Base-by-base conservation (phyloP, 2,113 vertebrate species). In the Ptilorrhoa leucosticta region DNA sequence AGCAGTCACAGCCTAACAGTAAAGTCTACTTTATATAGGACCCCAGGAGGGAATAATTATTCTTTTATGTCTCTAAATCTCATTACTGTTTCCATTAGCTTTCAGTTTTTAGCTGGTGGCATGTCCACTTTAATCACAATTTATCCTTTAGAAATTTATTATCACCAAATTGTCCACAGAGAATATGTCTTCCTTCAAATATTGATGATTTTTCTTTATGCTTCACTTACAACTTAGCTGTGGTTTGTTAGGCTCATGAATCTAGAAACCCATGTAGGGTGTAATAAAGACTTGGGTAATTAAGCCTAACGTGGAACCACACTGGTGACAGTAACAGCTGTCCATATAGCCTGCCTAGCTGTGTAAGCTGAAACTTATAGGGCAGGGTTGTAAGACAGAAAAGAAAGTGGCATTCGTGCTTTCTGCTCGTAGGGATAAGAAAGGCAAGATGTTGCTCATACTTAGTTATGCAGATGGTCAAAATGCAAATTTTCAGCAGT, bases 361-460 rank as follows among this genome's bases (percentile, higher is more conserved):
- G 31, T 6, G 20, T 37, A 69, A 69, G 7, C 19, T 45, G 33
- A 42, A 88, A 51, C 10, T 11, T 53, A 51, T 72, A 79, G 5
- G 13, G 1, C 13, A 40, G 24, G 53, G 7, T 13, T 53, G 7
- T 2, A 71, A 61, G 39, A 26, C 37, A 85, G 57, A 35, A 69
- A 51, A 58, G 26, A 45, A 50, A 63, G 5, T 12, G 16, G 1
- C 22, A 44, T 13, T 54, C 18, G 4, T 33, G 8, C 40, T 56
- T 68, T 83, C 53, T 64, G 9, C 11, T 56, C 0, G 0, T 16
- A 50, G 13, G 15, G 27, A 2, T 63, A 17, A 76, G 20, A 71
- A 87, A 66, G 18, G 16, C 13, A 70, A 54, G 33, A 16, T 31
- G 2, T 13, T 53, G 2, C 19, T 45, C 9, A 28, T n/a, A 37